phyloP scores from a whole-genome alignment of 2,797 vertebrate genomes.

The Triplophysa bombifrons region DNA sequence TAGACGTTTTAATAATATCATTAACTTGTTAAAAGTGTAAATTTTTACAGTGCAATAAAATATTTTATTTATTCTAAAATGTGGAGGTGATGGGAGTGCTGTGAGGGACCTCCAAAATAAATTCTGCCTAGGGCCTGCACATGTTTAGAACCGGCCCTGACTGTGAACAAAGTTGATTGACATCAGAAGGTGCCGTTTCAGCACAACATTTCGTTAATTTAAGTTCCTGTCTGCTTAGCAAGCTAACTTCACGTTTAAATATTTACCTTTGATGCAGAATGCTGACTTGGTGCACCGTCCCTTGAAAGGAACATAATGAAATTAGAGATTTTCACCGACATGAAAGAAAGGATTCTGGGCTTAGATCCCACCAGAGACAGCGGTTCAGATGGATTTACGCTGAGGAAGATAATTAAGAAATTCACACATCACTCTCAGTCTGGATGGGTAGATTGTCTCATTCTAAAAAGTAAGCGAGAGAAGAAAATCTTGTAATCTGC shows the following conservation, averaged over 20 bases:
- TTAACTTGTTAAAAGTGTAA: no score
- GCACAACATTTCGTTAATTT: not conserved
- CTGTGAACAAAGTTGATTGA: not conserved
- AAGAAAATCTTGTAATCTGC: conserved; percentile 33
- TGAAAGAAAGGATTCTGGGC: conserved; percentile 15
- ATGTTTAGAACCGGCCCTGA: no score
- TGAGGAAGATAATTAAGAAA: conserved; percentile 33
- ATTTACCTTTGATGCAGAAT: conserved; percentile 18
- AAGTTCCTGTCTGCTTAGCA: conserved; percentile 4
- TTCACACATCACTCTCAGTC: conserved; percentile 9
- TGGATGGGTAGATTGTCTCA: conserved; percentile 25
- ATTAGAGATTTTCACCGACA: conserved; percentile 8
- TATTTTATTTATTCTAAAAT: no score
- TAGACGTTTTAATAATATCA: no score
- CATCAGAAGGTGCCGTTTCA: not conserved
- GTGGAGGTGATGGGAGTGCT: no score
- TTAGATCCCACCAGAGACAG: conserved; percentile 25
- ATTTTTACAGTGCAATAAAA: no score
- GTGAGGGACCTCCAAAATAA: no score
- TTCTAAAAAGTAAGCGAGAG: not conserved
- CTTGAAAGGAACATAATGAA: not conserved
- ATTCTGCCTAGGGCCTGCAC: no score
- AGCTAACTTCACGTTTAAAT: conserved; percentile 5
- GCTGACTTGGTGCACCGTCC: not conserved
- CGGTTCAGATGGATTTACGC: conserved; percentile 16